A percentile compares a stretch with the other conserved stretches of the same genome.
phyloP scores from a whole-genome alignment of 2,113 vertebrate genomes.

The Orycteropus afer region DNA sequence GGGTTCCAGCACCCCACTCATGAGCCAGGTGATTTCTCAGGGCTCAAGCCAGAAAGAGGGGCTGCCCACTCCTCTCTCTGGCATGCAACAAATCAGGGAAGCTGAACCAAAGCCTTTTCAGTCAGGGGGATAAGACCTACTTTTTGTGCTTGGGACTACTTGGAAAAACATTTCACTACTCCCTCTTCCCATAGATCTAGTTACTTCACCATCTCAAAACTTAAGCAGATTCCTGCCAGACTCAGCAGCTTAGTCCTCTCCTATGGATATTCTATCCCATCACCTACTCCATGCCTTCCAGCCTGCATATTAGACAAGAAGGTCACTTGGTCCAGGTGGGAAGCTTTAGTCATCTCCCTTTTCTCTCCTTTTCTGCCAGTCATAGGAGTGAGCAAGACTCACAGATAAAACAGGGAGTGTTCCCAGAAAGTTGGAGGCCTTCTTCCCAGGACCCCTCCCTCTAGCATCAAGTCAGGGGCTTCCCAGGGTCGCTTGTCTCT shows the following conservation, averaged over 20 bases:
- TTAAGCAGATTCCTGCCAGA: constrained; percentile 7
- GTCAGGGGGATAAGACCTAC: constrained; percentile 73
- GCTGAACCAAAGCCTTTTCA: constrained; percentile 50
- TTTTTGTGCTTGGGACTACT: constrained; percentile 78
- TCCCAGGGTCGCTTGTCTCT: neutral
- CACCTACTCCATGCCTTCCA: neutral
- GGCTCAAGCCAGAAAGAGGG: neutral
- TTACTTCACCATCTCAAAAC: neutral
- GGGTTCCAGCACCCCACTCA: neutral
- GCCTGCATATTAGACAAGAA: neutral
- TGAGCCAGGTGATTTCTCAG: neutral
- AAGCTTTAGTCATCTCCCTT: neutral
- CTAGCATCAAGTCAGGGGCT: neutral
- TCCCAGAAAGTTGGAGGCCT: neutral
- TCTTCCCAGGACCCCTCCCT: neutral
- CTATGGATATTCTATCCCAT: neutral
- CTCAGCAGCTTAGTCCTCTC: neutral
- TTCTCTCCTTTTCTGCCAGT: neutral
- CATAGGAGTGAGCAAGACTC: neutral
- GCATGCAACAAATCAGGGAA: neutral
- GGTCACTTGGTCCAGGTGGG: neutral
- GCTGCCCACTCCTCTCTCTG: neutral
- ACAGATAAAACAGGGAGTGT: neutral
- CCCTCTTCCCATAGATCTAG: neutral
- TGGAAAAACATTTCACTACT: constrained; percentile 78